These are phyloP conservation scores for Polia nebulosa DNA, from an alignment of 2,888 invertebrate species.

Conservation along the genomic window DNA sequence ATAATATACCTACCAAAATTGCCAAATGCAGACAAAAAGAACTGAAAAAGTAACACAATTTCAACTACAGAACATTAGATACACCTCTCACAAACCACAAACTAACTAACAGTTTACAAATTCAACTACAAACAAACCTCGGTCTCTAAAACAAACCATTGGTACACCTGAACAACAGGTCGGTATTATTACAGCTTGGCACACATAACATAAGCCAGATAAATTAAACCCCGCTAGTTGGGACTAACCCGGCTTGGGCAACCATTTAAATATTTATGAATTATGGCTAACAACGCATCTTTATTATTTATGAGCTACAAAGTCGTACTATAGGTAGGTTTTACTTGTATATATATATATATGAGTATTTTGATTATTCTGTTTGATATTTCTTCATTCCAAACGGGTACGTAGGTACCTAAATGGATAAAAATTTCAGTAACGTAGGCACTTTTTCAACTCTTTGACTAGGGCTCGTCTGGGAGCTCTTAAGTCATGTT, in stretches of 20 bases:
- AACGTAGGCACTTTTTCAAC: neutral
- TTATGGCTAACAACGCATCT: conserved; percentile 31
- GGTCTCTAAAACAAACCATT: neutral
- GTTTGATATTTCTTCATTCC: conserved; percentile 14
- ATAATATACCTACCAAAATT: too few relatives aligned
- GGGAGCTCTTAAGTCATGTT: conserved; percentile 31
- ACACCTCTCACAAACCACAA: neutral
- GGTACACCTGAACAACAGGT: conserved; percentile 16
- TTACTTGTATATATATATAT: too few relatives aligned
- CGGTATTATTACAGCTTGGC: conserved; percentile 10
- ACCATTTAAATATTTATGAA: conserved; percentile 60
- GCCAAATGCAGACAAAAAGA: too few relatives aligned
- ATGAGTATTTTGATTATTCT: conserved; percentile 17
- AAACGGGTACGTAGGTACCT: neutral
- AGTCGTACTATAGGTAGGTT: neutral
- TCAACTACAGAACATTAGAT: neutral
- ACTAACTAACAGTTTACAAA: neutral
- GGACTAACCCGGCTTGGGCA: conserved; percentile 35
- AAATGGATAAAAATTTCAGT: neutral
- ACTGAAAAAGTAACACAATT: neutral
- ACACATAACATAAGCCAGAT: conserved; percentile 41
- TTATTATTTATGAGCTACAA: conserved; percentile 43
- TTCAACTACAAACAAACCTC: conserved; percentile 17
- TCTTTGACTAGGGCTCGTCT: conserved; percentile 13
- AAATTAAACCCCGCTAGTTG: conserved; percentile 51